Conservation (phyloP, 35 echinoderm and acorn worm genomes). For the Ophiothrix spiculata region DNA sequence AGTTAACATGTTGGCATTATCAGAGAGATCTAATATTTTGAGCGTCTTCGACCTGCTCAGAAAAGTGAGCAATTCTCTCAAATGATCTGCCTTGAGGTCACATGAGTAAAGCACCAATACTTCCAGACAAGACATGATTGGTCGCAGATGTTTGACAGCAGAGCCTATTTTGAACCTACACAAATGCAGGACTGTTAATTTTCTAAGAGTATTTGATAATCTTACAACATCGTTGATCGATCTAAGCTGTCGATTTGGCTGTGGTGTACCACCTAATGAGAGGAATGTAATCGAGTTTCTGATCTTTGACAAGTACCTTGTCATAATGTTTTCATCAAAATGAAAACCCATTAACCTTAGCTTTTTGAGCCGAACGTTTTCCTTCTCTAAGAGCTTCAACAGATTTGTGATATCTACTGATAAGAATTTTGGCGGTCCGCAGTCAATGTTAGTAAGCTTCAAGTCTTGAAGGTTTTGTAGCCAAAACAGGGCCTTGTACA, state of each 20-base stretch:
- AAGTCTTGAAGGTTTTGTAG: background rate
- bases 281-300: background rate
- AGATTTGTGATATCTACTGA: no score
- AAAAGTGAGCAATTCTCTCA: background rate
- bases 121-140: background rate
- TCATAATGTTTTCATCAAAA: background rate
- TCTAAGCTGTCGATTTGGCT: background rate
- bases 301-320: background rate
- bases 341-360: background rate
- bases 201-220: background rate
- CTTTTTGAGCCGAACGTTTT: background rate
- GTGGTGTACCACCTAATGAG: background rate
- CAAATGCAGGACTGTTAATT: background rate
- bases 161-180: background rate
- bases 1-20: background rate
- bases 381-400: background rate
- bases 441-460: background rate
- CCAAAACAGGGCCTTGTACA: background rate
- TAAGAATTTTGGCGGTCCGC: background rate
- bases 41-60: background rate
- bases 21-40: background rate
- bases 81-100: background rate
- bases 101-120: background rate
- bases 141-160: background rate
- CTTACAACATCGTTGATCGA: background rate